Evolutionary conservation across 2,888 invertebrate species (phyloP), one percentile per base, ranked within the genome.

Genomic region (Acanthosepion lycidas): DNA sequence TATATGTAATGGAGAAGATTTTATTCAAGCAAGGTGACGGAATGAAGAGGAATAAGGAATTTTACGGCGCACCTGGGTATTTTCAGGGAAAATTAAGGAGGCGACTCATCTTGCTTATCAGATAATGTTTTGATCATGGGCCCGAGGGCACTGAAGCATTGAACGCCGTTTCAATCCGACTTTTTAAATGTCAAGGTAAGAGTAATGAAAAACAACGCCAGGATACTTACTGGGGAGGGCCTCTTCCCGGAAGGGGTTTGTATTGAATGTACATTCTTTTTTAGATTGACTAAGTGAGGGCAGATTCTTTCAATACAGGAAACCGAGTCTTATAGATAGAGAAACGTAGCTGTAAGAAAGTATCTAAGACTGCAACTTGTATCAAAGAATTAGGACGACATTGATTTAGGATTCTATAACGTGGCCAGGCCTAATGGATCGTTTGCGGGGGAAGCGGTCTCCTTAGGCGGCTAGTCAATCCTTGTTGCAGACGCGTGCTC

Each of bases 31-130:
- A 23, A 78, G n/a, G 33, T 33, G 12, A 9, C 78, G n/a, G n/a
- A 78, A n/a, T 78, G 15, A 78, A 78, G 78, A 33, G 15, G n/a
- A 78, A 33, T 78, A 78, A 64, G 26, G 23, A 64, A 28, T 64
- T 64, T 78, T 78, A 78, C 78, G n/a, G 78, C 78, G 12, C 78
- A 78, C n/a, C 78, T 78, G 78, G 78, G n/a, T n/a, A 78, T 78
- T 78, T 78, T 78, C n/a, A 33, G 12, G 33, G n/a, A 78, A 78
- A 78, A n/a, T n/a, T 78, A 78, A 78, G 78, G n/a, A n/a, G n/a
- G n/a, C 18, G 78, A 12, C n/a, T 18, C 23, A 78, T 78, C 15
- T n/a, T 33, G 18, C n/a, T 78, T 78, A 78, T 78, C 78, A 78
- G 78, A n/a, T 78, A 23, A 3, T 15, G 78, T 33, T 78, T 78